A percentile compares a stretch with the other conserved stretches of the same genome.
Evolutionary conservation across 2,888 invertebrate genomes (phyloP).

Genomic region (Amphimallon solstitiale): DNA sequence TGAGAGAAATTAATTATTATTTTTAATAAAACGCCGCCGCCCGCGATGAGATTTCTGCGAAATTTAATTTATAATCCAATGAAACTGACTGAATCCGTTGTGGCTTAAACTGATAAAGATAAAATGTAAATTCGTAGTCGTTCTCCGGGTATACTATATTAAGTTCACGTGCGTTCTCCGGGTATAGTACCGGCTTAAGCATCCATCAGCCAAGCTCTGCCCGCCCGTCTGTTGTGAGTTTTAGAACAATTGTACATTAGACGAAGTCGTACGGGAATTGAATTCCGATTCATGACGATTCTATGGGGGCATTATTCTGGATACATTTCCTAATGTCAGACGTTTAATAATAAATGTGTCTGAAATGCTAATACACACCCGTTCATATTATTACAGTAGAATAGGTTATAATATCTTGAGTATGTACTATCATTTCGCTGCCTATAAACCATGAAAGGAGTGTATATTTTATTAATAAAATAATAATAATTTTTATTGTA

Average conservation of each 20-base stretch:
- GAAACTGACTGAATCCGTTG: constrained; percentile 10
- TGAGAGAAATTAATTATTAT: constrained; percentile 16
- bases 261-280: constrained; percentile 44
- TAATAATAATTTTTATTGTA: too few species aligned
- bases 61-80: constrained; percentile 17
- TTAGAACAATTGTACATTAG: background rate
- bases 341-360: constrained; percentile 53
- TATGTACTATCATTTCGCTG: too few species aligned
- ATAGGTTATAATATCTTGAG: too few species aligned
- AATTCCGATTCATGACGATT: constrained; percentile 50
- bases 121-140: constrained; percentile 9
- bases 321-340: constrained; percentile 46
- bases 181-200: background rate
- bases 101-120: constrained; percentile 22
- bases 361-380: constrained; percentile 45
- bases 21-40: constrained; percentile 4
- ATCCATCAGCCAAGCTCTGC: too few species aligned
- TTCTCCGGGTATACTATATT: constrained; percentile 3
- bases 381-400: too few species aligned
- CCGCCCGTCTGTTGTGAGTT: background rate
- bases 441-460: too few species aligned
- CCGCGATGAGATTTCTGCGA: constrained; percentile 1
- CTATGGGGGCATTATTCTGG: constrained; percentile 48
- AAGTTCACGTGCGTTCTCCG: constrained; percentile 13
- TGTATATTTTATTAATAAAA: too few species aligned